phyloP scores from a whole-genome alignment of 1,140 invertebrate species.

The Lutraria rhynchaena region DNA sequence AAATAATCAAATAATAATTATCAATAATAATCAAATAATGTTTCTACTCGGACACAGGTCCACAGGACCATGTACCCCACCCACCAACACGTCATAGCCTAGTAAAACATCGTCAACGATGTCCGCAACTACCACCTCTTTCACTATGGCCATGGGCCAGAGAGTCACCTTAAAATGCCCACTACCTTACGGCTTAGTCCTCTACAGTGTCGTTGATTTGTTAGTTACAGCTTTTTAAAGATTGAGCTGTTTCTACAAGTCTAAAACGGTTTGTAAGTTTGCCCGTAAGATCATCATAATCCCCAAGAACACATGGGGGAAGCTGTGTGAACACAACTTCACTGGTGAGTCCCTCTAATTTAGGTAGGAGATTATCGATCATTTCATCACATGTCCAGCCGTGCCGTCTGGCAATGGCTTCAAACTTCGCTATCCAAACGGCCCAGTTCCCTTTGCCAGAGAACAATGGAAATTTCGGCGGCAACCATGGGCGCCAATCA shows the following conservation, averaged over 20 bases:
- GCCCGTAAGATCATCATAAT: not conserved
- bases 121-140: constrained; percentile 6
- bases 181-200: constrained; percentile 22
- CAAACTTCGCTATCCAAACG: constrained; percentile 36
- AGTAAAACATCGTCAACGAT: too few relatives aligned
- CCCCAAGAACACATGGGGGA: not conserved
- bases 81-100: too few relatives aligned
- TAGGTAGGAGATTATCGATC: constrained; percentile 15
- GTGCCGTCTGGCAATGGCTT: constrained; percentile 5
- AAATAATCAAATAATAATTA: too few relatives aligned
- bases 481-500: too few relatives aligned
- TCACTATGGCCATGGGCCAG: too few relatives aligned
- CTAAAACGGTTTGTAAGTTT: constrained; percentile 32
- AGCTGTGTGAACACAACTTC: constrained; percentile 14
- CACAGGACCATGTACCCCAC: too few relatives aligned
- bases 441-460: constrained; percentile 22
- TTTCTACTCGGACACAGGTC: too few relatives aligned
- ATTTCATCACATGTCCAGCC: constrained; percentile 2
- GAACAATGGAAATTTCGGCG: constrained; percentile 15
- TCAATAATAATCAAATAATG: too few relatives aligned
- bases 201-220: constrained; percentile 5
- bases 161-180: too few relatives aligned
- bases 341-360: constrained; percentile 1
- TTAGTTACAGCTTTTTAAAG: constrained; percentile 4
- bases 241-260: constrained; percentile 17